Evolutionary conservation across 1,140 invertebrate genomes (phyloP), one percentile per base, ranked within the genome.

Genomic region (Drosophila auraria): DNA sequence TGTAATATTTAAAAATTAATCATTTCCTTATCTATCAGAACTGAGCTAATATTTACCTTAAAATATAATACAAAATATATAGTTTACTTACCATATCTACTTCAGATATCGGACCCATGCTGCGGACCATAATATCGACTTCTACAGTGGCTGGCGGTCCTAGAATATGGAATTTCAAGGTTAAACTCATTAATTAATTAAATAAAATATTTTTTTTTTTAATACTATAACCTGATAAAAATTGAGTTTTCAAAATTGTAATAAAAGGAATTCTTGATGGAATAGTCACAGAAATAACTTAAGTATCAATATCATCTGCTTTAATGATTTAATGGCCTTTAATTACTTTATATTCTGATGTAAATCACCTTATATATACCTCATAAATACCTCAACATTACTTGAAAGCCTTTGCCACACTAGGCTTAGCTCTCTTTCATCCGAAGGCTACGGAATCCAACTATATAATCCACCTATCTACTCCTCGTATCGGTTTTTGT

Each of bases 31-130:
- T 9, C 33, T 36, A 11, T 11, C 33, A 36, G 33, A 33, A 33
- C 8, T 9, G 1, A 9, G 8, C 30, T 33, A 8, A 33, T 7
- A n/a, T n/a, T 20, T 20, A 5, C 15, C 12, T 40, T 38, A 5
- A 59, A 23, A 60, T 53, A 27, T 17, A 33, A n/a, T 27, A 14
- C 3, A 36, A n/a, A n/a, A n/a, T n/a, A n/a, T n/a, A n/a, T n/a
- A n/a, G n/a, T n/a, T n/a, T 7, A 82, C 93, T 94, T 94, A 97
- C 97, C 97, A 97, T 97, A 80, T 97, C 96, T 40, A 97, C 95
- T 93, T 98, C 97, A 2, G 97, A 97, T 74, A 98, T 97, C 25
- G 97, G 97, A 38, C 97, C 97, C 97, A 98, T 97, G 80, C 96
- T 97, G 69, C 97, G 94, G 3, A 98, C 97, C 94, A 97, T 96